Conservation (phyloP, 2,113 vertebrate species). For the Notothenia rossii region DNA sequence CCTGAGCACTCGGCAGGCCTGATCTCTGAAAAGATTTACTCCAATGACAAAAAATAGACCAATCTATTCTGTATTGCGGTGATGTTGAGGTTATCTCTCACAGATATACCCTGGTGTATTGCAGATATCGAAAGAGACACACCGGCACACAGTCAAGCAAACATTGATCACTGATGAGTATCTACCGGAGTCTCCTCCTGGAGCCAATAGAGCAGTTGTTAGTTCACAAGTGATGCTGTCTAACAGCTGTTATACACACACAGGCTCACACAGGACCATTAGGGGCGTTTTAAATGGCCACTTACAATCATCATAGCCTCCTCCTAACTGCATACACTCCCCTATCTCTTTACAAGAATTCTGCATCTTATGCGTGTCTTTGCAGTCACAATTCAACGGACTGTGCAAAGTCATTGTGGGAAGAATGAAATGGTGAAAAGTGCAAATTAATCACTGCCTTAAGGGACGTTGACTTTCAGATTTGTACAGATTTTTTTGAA, state of each 20-base stretch:
- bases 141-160: constrained; percentile 18
- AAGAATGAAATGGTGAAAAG: neutral
- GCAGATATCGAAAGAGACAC: constrained; percentile 7
- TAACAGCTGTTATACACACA: neutral
- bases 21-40: constrained; percentile 12
- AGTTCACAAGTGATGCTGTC: constrained; percentile 6
- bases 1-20: constrained; percentile 7
- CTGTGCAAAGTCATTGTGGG: neutral
- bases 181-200: neutral
- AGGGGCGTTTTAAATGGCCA: neutral
- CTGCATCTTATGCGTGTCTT: neutral
- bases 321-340: neutral
- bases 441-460: neutral
- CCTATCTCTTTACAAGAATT: neutral
- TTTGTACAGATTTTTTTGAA: neutral
- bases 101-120: neutral
- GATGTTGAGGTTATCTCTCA: constrained; percentile 9
- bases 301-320: neutral
- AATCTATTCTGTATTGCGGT: neutral
- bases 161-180: constrained; percentile 27
- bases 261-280: neutral
- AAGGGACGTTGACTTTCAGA: no score
- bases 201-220: neutral
- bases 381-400: neutral
- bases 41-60: constrained; percentile 4